Base-by-base conservation (phyloP, 2,797 vertebrate species). In the Melanotaenia maccullochi region DNA sequence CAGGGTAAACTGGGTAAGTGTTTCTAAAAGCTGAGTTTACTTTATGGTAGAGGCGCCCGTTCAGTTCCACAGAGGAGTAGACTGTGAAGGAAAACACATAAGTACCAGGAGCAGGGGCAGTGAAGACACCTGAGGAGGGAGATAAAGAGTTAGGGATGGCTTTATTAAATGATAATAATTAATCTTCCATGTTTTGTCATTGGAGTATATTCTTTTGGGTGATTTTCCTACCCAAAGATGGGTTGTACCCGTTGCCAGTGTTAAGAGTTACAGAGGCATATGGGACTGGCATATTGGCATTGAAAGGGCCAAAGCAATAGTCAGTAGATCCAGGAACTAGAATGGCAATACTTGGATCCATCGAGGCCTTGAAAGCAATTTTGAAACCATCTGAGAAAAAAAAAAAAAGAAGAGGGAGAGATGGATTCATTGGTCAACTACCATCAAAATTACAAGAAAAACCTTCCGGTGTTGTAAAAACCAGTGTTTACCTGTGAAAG, bases 281-380 rank as follows among this genome's bases (percentile, higher is more conserved):
- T 6, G 90, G 80, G 32, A 95, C 87, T 4, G 91, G 68, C 33
- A 93, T 60, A 1, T 90, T 75, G 4, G 61, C 87, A 40, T 85
- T 94, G 73, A 92, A 95, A 24, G 94, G 93, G 20, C 93, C 94
- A 38, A 92, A 92, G 75, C 93, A 95, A 0, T 0, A 1, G 1
- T 49, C 0, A 4, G 20, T 1, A 5, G 62, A 20, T 36, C 40
- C 61, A 32, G 68, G 9, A 20, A 66, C 30, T 1, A 0, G 0
- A 0, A 13, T 1, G 7, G 59, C 67, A 1, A 74, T 1, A 5
- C 2, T 68, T 13, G 65, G 35, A 25, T 63, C 6, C 77, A 84
- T 78, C 35, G 32, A 32, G 55, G 87, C 73, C 9, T 79, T 82
- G 83, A 90, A 83, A 25, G 90, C 71, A 56, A 94, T n/a, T 38